phyloP scores from a whole-genome alignment of 2,797 vertebrate species.

The Sebastes hubbsi region DNA sequence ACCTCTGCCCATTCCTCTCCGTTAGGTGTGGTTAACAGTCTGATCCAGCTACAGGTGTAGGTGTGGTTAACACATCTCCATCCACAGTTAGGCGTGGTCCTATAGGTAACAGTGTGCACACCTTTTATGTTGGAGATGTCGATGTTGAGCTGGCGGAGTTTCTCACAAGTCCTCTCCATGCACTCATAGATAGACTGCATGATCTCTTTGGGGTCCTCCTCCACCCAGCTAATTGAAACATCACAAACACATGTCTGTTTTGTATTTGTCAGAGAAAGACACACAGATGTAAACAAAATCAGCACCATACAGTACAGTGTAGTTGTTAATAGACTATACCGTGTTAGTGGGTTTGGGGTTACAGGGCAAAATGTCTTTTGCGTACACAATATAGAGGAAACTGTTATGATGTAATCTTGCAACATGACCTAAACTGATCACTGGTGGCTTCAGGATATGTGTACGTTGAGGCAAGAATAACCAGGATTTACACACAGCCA shows the following conservation, averaged over 20 bases:
- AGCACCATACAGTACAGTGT: not conserved
- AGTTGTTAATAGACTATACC: not conserved
- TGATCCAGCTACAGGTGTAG: not conserved
- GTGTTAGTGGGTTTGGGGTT: not conserved
- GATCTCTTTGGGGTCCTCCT: slow-evolving; percentile 95
- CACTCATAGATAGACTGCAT: slow-evolving; percentile 93
- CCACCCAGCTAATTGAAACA: slow-evolving; percentile 90
- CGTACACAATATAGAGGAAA: not conserved
- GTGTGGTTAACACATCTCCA: not conserved
- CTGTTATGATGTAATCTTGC: not conserved
- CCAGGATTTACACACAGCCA: not conserved
- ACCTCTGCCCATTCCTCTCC: not conserved
- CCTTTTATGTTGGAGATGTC: slow-evolving; percentile 93
- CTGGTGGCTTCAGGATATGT: not conserved
- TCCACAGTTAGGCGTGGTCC: not conserved
- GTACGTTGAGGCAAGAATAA: not conserved
- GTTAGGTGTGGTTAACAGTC: not conserved
- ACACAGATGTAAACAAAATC: not conserved
- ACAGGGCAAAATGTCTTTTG: too few species aligned
- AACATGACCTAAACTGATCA: not conserved
- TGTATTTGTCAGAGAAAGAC: not conserved
- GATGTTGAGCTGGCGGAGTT: slow-evolving; percentile 88
- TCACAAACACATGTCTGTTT: not conserved
- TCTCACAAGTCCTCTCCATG: slow-evolving; percentile 94
- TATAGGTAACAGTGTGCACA: not conserved